phyloP scores from a whole-genome alignment of 2,797 vertebrate species.

The Hypotaenidia okinawae region DNA sequence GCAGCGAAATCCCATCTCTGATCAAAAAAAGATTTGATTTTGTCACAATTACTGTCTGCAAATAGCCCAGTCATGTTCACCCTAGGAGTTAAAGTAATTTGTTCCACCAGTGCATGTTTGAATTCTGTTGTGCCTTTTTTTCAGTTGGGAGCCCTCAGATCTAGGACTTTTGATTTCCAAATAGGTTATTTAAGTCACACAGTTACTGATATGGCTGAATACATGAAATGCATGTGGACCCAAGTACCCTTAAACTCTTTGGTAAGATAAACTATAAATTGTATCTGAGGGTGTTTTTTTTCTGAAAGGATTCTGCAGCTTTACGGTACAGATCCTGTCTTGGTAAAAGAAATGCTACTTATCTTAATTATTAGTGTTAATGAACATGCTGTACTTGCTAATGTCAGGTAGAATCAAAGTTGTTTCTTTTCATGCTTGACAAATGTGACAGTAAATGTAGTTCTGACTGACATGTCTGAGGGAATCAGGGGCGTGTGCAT shows the following conservation, averaged over 20 bases:
- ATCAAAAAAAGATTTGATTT: neutral
- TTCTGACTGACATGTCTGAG: neutral
- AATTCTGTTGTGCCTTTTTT: neutral
- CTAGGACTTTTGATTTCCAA: neutral
- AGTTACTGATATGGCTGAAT: neutral
- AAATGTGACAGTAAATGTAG: neutral
- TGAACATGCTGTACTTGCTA: neutral
- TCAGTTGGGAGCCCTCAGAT: neutral
- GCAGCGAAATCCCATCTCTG: neutral
- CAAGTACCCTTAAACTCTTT: neutral
- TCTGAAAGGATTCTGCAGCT: neutral
- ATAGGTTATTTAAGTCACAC: neutral
- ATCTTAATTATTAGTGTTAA: conserved; percentile 31
- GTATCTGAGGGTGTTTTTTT: neutral
- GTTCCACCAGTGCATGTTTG: neutral
- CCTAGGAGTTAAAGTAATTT: neutral
- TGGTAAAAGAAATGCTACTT: neutral
- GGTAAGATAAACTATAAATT: neutral
- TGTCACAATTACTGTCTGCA: neutral
- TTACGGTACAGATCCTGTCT: neutral
- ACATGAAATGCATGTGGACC: fast-evolving
- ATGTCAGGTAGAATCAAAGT: neutral
- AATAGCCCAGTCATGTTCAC: neutral
- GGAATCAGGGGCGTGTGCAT: neutral
- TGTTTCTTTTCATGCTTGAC: neutral